These are phyloP conservation scores for Lycaena phlaeas DNA, from an alignment of 2,888 invertebrate genomes.

Conservation along the genomic window DNA sequence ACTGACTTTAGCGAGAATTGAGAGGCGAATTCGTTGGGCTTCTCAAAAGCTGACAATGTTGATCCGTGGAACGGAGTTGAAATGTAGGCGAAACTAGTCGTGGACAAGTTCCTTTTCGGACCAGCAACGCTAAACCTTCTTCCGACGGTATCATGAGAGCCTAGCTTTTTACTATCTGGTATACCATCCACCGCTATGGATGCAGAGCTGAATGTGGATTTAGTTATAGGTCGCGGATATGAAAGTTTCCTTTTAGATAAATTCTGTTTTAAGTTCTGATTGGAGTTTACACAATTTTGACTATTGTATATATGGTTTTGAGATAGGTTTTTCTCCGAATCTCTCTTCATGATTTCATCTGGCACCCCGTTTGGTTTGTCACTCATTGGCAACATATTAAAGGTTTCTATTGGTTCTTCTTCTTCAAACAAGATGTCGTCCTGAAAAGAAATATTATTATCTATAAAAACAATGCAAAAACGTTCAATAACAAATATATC, in stretches of 20 bases:
- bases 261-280: constrained; percentile 35
- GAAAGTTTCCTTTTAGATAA: constrained; percentile 52
- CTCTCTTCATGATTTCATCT: constrained; percentile 25
- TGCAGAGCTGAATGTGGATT: constrained; percentile 70
- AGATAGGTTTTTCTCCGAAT: constrained; percentile 26
- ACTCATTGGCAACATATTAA: constrained; percentile 25
- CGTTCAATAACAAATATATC: too few species aligned
- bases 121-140: constrained; percentile 41
- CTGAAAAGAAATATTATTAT: constrained; percentile 31
- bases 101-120: constrained; percentile 80
- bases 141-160: constrained; percentile 49
- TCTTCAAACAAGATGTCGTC: constrained; percentile 59
- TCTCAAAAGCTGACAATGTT: constrained; percentile 82
- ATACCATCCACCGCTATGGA: constrained; percentile 71
- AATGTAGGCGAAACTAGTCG: constrained; percentile 87
- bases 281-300: constrained; percentile 28
- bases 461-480: background rate
- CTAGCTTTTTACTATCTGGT: constrained; percentile 59
- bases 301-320: constrained; percentile 27
- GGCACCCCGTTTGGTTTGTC: constrained; percentile 29
- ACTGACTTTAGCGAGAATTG: constrained; percentile 82
- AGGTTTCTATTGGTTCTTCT: constrained; percentile 46
- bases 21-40: constrained; percentile 83
- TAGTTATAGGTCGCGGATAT: constrained; percentile 41
- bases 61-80: constrained; percentile 90